Conservation (phyloP, 2,113 vertebrate species). For the Cyprinodon brontotheroides region DNA sequence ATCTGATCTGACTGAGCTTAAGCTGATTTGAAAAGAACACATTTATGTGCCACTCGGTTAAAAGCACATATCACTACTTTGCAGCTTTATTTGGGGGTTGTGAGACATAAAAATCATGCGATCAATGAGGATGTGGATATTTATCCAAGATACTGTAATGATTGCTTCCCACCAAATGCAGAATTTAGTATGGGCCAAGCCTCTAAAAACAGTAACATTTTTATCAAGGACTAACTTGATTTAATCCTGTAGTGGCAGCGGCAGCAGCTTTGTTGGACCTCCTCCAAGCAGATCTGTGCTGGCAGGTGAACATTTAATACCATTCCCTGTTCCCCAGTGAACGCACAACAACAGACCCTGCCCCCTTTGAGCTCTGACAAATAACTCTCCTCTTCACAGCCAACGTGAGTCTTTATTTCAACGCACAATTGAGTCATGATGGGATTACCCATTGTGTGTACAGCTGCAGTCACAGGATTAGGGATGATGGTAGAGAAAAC, state of each 20-base stretch:
- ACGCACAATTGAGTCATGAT: constrained; percentile 71
- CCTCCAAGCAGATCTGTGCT: constrained; percentile 20
- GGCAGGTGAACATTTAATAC: constrained; percentile 59
- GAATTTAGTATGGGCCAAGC: not conserved
- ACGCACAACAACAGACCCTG: constrained; percentile 54
- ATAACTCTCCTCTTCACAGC: constrained; percentile 54
- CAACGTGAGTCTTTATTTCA: constrained; percentile 70
- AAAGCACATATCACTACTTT: no score
- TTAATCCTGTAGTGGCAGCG: constrained; percentile 7
- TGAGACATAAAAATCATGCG: not conserved
- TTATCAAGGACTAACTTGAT: not conserved
- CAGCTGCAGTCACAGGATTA: constrained; percentile 76
- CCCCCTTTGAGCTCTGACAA: constrained; percentile 58
- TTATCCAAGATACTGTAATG: no score
- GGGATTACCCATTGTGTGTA: constrained; percentile 74
- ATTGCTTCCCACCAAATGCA: not conserved
- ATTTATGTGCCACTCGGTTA: no score
- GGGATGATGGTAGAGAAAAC: constrained; percentile 63
- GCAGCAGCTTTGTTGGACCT: constrained; percentile 21
- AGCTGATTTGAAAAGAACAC: no score
- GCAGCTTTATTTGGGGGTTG: not conserved
- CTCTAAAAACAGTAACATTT: not conserved
- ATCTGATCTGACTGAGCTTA: no score
- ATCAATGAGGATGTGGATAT: no score
- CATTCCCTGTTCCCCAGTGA: constrained; percentile 38